Percentiles rank a stretch among this genome's conserved stretches.
These are phyloP conservation scores for Nycticebus coucang DNA, from an alignment of 2,113 vertebrate genomes.

Conservation along the genomic window DNA sequence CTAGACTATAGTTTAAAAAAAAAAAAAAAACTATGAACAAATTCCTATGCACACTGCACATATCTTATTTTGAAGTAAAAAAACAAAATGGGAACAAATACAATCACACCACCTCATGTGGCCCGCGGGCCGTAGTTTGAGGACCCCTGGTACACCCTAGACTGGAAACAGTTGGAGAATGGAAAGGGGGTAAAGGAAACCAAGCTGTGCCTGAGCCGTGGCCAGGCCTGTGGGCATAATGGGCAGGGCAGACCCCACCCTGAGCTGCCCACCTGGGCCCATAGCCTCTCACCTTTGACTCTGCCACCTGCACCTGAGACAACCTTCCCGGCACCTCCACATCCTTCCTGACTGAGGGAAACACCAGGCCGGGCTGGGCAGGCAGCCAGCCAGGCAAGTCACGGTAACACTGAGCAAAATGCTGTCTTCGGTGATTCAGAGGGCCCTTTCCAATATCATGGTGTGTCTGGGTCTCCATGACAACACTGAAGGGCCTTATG, in stretches of 20 bases:
- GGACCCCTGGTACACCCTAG: not conserved
- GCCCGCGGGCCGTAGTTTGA: too few species aligned
- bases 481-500: slow-evolving; percentile 48
- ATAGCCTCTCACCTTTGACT: not conserved
- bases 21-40: too few species aligned
- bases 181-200: not conserved
- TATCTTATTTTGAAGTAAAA: too few species aligned
- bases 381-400: slow-evolving; percentile 29
- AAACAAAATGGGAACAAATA: too few species aligned
- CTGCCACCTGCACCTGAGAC: not conserved
- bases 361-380: not conserved
- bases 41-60: too few species aligned
- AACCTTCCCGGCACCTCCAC: not conserved
- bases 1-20: too few species aligned
- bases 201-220: accelerated
- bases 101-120: too few species aligned
- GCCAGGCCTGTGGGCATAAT: not conserved
- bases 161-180: not conserved
- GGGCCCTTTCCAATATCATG: not conserved
- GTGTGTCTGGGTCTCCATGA: slow-evolving; percentile 67
- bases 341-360: not conserved
- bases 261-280: accelerated
- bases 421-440: not conserved
- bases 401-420: not conserved
- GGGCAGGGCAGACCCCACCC: not conserved